Evolutionary conservation across 2,113 vertebrate genomes (phyloP), one percentile per base, ranked within the genome.

Genomic region (Callospermophilus lateralis): DNA sequence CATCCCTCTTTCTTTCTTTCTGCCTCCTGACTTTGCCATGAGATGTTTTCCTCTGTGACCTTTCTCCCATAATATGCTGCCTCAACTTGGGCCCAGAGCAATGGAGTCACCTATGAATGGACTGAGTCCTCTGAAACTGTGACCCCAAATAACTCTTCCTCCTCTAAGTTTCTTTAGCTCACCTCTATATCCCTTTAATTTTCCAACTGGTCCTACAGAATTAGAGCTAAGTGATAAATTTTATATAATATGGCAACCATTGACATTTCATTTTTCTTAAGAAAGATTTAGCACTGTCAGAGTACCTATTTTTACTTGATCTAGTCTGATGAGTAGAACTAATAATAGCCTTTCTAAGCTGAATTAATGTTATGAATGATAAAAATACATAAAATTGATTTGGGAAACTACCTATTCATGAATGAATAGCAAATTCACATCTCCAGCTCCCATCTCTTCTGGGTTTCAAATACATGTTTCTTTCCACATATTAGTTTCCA

Each of bases 191-290:
- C 20, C 26, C 63, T 84, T 93, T 93, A 89, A 93, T 89, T 93
- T 89, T 83, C 51, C 77, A 84, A 87, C 19, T 84, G 8, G 10
- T 28, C 20, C 72, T 78, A 63, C 6, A 78, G 22, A 89, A n/a
- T 83, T 63, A 63, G 61, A 84, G 39, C 37, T 95, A 95, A 93
- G 39, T 93, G 77, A 70, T 28, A 83, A 39, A 37, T 61, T 77
- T 89, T 51, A 77, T 72, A 89, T 53, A 22, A 51, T n/a, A 70
- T 42, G 34, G 28, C 42, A 93, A 78, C 22, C 16, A 96, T 28
- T 84, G 58, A 65, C 28, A 63, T 72, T 93, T 84, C 28, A 45
- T 67, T 94, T 78, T 84, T 42, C 85, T 65, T 72, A 89, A 63
- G 63, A 19, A 89, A 93, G 20, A 83, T n/a, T 93, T 77, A 95